Evolutionary conservation across 2,888 invertebrate species (phyloP).

Genomic region (Cephus pygmeus): DNA sequence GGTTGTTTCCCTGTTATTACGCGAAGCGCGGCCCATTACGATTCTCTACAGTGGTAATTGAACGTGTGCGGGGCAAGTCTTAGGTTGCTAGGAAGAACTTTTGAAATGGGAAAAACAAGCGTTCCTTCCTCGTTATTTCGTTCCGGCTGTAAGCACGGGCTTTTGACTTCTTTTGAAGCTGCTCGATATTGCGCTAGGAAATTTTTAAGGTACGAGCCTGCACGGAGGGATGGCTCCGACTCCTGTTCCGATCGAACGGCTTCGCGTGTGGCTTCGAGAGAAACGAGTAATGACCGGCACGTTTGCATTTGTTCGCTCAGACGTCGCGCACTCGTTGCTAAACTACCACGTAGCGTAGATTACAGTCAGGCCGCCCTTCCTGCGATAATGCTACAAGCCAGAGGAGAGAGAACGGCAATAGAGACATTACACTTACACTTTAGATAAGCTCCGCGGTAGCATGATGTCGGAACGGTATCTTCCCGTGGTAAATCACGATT

Average conservation of each 20-base stretch:
- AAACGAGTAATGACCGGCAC: neutral
- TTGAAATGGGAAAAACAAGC: neutral
- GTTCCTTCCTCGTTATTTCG: neutral
- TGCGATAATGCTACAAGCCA: neutral
- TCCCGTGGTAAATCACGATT: constrained; percentile 1
- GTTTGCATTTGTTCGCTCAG: neutral
- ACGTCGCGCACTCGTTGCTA: neutral
- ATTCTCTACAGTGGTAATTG: neutral
- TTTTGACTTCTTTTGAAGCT: neutral
- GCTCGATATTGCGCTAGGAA: neutral
- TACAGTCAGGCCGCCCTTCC: neutral
- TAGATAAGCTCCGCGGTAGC: constrained; percentile 39
- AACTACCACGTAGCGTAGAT: neutral
- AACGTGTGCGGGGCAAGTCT: neutral
- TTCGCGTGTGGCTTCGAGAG: neutral
- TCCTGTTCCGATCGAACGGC: neutral
- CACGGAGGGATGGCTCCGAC: neutral
- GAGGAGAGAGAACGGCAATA: constrained; percentile 25
- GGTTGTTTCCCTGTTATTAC: neutral
- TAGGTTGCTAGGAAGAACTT: neutral
- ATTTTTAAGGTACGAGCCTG: neutral
- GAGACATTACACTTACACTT: constrained; percentile 46
- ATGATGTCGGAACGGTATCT: constrained; percentile 26
- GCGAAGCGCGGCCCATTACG: neutral
- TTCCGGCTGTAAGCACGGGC: neutral